Evolutionary conservation across 2,113 vertebrate species (phyloP).

Genomic region (Chamaea fasciata): DNA sequence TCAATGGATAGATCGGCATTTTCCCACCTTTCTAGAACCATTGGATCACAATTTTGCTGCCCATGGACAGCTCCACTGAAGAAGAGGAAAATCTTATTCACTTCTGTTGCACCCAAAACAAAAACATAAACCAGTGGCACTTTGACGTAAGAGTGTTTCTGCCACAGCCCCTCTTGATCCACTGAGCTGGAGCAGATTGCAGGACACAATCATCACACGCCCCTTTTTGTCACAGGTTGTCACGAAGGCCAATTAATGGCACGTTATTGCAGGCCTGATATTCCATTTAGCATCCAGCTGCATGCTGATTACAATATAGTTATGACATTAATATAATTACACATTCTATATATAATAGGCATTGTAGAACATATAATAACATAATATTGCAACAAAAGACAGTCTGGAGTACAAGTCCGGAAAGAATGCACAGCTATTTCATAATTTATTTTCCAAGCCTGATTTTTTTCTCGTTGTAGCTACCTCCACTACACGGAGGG

Average conservation of each 20-base stretch:
- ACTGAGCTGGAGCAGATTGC: neutral
- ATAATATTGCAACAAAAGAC: neutral
- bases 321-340: conserved; percentile 30
- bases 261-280: neutral
- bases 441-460: neutral
- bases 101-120: neutral
- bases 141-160: neutral
- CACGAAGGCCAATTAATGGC: neutral
- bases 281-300: neutral
- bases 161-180: neutral
- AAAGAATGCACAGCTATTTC: neutral
- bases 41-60: neutral
- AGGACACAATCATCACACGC: neutral
- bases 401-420: neutral
- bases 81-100: neutral
- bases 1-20: neutral
- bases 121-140: neutral
- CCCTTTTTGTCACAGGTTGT: neutral
- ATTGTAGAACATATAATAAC: neutral
- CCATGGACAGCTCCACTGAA: neutral
- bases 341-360: neutral
- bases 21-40: neutral
- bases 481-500: neutral
- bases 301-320: neutral
- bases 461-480: neutral